A percentile compares a stretch with the other conserved stretches of the same genome.
Evolutionary conservation across 92 coral and sea anemone species (phyloP).

Genomic region (Chrysogorgia sp.): DNA sequence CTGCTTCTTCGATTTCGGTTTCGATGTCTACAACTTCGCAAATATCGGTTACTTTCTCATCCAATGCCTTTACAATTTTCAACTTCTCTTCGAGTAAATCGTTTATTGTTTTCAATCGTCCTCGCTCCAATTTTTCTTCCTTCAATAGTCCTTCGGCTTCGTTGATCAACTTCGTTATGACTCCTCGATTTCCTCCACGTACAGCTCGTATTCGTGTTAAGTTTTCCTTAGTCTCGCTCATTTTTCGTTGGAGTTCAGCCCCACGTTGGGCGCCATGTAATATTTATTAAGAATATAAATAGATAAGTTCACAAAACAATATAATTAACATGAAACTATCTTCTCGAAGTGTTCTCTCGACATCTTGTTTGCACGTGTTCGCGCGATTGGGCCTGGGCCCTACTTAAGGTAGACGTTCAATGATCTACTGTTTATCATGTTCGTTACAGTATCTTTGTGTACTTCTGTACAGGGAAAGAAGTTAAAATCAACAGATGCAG

Average conservation of each 20-base stretch:
- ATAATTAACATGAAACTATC: not conserved
- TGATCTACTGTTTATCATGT: too few relatives aligned
- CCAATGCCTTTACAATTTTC: too few relatives aligned
- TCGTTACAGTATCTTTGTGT: not conserved
- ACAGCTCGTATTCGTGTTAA: constrained; percentile 48
- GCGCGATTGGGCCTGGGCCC: too few relatives aligned
- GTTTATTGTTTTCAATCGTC: constrained; percentile 27
- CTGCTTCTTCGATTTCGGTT: too few relatives aligned
- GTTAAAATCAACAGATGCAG: constrained; percentile 76
- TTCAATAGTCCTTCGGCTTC: constrained; percentile 56
- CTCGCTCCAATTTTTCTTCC: constrained; percentile 9
- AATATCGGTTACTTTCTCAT: too few relatives aligned
- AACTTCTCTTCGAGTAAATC: too few relatives aligned
- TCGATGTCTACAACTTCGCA: too few relatives aligned
- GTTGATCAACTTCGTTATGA: constrained; percentile 51
- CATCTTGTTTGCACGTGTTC: too few relatives aligned
- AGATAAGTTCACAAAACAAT: too few relatives aligned
- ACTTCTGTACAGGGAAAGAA: constrained; percentile 78
- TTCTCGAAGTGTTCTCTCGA: too few relatives aligned
- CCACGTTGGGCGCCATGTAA: constrained; percentile 47
- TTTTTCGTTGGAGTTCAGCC: constrained; percentile 18
- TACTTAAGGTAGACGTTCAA: too few relatives aligned
- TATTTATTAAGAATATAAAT: not conserved
- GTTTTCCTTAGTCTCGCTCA: constrained; percentile 19
- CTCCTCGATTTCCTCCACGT: constrained; percentile 68